Conservation (phyloP, 1,140 invertebrate genomes). For the Nephotettix cincticeps region DNA sequence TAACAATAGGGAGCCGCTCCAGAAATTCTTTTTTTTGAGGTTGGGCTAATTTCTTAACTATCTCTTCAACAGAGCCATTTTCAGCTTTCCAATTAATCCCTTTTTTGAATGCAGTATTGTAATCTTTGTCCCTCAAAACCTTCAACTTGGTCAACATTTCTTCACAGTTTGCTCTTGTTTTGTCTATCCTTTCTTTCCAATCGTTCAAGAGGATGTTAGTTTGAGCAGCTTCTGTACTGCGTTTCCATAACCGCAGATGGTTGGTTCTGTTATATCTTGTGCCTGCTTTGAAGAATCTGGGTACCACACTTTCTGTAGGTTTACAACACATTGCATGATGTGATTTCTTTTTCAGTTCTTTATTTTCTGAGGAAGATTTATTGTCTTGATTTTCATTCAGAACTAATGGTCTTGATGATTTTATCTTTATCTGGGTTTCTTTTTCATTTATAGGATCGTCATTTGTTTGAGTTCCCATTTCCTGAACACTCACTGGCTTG, state of each 20-base stretch:
- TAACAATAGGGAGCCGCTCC: slow-evolving; percentile 19
- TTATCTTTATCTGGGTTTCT: background rate
- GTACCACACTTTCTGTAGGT: slow-evolving; percentile 8
- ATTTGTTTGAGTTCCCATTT: background rate
- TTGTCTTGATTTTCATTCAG: background rate
- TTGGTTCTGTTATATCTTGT: slow-evolving; percentile 14
- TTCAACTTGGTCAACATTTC: slow-evolving; percentile 31
- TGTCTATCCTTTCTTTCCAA: slow-evolving; percentile 27
- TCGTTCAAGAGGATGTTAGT: slow-evolving; percentile 20
- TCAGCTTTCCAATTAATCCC: slow-evolving; percentile 29
- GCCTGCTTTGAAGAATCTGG: background rate
- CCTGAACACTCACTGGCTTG: background rate
- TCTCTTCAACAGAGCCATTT: slow-evolving; percentile 20
- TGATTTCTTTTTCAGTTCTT: slow-evolving; percentile 6
- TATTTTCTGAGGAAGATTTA: background rate
- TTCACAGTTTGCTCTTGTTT: slow-evolving; percentile 30
- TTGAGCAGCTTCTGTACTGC: slow-evolving; percentile 19
- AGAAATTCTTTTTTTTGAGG: slow-evolving; percentile 28
- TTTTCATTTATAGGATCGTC: background rate
- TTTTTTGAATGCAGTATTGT: background rate
- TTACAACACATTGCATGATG: slow-evolving; percentile 7
- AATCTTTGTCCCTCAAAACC: slow-evolving; percentile 25
- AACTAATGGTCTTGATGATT: background rate
- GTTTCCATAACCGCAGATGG: slow-evolving; percentile 16
- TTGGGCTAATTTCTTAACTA: slow-evolving; percentile 22